These are phyloP conservation scores for Heterotis niloticus DNA, from an alignment of 2,113 vertebrate species.

Conservation along the genomic window DNA sequence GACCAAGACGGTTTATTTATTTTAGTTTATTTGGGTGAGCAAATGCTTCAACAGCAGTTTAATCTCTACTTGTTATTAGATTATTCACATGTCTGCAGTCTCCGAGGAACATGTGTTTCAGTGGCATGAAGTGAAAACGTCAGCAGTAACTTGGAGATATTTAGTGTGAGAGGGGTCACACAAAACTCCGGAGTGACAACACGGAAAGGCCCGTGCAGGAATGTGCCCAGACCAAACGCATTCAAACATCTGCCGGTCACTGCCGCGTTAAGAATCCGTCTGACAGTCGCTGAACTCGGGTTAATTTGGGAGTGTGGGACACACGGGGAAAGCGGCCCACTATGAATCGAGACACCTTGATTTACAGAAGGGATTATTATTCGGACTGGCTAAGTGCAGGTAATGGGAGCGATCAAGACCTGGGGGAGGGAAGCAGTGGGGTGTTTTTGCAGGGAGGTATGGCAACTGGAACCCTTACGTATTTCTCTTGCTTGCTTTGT, in stretches of 20 bases:
- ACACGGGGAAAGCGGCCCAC: constrained; percentile 42
- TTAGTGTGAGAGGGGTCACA: neutral
- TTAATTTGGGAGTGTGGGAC: constrained; percentile 33
- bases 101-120: constrained; percentile 38
- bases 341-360: constrained; percentile 40
- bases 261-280: constrained; percentile 32
- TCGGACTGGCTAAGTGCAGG: constrained; percentile 42
- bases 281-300: constrained; percentile 28
- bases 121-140: constrained; percentile 43
- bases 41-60: no score
- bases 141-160: constrained; percentile 36
- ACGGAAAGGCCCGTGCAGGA: neutral
- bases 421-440: neutral
- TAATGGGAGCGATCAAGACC: constrained; percentile 44
- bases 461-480: neutral
- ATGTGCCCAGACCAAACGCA: neutral
- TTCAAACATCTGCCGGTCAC: constrained; percentile 29
- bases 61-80: no score
- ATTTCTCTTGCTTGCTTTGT: constrained; percentile 45
- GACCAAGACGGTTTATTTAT: neutral
- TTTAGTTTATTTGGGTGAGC: neutral
- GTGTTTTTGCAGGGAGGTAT: neutral
- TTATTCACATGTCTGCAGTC: constrained; percentile 40
- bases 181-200: neutral
- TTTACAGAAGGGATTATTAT: constrained; percentile 47